Evolutionary conservation across 2,113 vertebrate genomes (phyloP), one percentile per base, ranked within the genome.

Genomic region (Brachypodius melanocephalos): DNA sequence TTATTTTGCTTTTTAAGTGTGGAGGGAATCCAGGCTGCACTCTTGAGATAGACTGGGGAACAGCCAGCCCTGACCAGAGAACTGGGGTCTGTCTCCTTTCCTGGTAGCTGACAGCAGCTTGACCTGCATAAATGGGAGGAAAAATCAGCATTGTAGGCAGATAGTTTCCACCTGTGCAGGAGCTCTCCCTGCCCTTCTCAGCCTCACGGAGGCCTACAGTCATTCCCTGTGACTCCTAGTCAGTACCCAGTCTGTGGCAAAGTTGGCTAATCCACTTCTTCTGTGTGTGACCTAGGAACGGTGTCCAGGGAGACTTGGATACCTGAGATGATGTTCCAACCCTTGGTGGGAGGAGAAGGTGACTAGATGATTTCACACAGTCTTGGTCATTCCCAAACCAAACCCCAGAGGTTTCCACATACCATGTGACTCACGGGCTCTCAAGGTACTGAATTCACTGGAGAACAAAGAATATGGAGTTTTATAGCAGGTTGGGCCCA

Each of bases 271-370:
- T 89, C 21, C 6, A 1, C 62, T 59, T 89, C 62, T 90, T 72
- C 42, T 5, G 2, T 26, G 24, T 17, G 43, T 87, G 65, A 86
- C 85, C 36, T 85, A 18, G 80, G 45, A 66, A 51, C 1, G 0
- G 43, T 79, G 2, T 55, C 63, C n/a, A 42, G 59, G 42, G 85
- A 88, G 67, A 63, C 51, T 82, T 67, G 82, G 63, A 73, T 89
- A 69, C 85, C 78, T 69, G 74, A 83, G 59, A 57, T 80, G 72
- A 54, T 38, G 78, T 43, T 85, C 88, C 93, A 63, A 61, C 34
- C 11, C 0, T 20, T 74, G 71, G 32, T 74, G 63, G 88, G 95
- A 96, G 88, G 88, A 85, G 79, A 93, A 85, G 91, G 71, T 96
- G 93, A 92, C 77, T 95, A 34, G 78, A 19, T 82, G 71, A 96